Conservation (phyloP, 2,888 invertebrate genomes). For the Melikaiella ostensackeni region DNA sequence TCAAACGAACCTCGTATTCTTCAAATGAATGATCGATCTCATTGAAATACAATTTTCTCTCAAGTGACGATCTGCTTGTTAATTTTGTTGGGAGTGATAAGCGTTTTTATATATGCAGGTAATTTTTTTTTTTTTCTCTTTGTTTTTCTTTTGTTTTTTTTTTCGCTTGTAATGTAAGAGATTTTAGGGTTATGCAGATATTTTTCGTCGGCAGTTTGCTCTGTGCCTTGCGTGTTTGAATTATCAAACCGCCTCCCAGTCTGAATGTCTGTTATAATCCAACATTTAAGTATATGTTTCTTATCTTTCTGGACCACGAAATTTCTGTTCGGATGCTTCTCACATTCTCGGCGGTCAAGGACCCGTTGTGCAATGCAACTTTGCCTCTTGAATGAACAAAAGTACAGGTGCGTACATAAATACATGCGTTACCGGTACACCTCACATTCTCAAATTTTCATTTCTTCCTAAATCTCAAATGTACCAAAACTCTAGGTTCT, state of each 20-base stretch:
- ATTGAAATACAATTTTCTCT: not conserved
- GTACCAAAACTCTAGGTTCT: not conserved
- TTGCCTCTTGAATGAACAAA: constrained; percentile 2
- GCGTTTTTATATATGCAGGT: too few species aligned
- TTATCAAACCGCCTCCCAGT: constrained; percentile 29
- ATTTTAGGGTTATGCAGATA: not conserved
- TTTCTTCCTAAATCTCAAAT: not conserved
- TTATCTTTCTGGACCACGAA: constrained; percentile 34
- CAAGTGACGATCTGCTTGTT: not conserved
- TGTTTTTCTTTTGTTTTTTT: not conserved
- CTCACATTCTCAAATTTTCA: not conserved
- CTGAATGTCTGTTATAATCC: constrained; percentile 19
- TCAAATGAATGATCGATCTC: not conserved
- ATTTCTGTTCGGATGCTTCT: constrained; percentile 27
- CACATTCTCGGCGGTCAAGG: constrained; percentile 30
- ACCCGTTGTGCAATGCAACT: constrained; percentile 29
- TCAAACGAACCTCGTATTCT: too few species aligned
- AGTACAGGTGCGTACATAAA: constrained; percentile 28
- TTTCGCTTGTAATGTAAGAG: not conserved
- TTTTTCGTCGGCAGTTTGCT: constrained; percentile 13
- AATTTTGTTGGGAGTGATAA: not conserved
- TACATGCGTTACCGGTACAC: not conserved
- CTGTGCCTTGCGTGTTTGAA: constrained; percentile 5
- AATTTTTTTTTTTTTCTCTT: not conserved
- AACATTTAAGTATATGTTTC: constrained; percentile 27